Percentiles rank a stretch among this genome's conserved stretches.
phyloP scores from a whole-genome alignment of 2,113 vertebrate species.

The Oryzias melastigma region DNA sequence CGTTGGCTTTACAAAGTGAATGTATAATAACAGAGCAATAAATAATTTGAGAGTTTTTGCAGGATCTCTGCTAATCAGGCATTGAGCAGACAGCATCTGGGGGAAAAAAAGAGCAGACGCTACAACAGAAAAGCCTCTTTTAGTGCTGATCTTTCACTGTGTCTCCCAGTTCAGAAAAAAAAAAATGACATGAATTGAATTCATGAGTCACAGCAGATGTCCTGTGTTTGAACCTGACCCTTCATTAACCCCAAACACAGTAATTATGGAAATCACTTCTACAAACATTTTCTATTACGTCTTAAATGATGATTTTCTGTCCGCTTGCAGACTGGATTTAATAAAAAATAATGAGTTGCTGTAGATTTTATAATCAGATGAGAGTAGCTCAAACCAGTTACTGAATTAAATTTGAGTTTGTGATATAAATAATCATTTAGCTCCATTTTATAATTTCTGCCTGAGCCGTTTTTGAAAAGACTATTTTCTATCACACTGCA shows the following conservation, averaged over 20 bases:
- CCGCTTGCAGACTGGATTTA: neutral
- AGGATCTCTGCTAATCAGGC: constrained; percentile 23
- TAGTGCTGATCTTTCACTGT: no score
- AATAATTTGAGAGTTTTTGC: constrained; percentile 46
- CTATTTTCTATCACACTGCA: no score
- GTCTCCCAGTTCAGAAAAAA: neutral
- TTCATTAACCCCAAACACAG: neutral
- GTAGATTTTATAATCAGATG: neutral
- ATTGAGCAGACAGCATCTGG: constrained; percentile 10
- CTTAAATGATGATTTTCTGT: neutral
- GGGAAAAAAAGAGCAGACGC: constrained; percentile 33
- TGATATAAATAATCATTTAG: no score
- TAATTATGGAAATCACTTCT: neutral
- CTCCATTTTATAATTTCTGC: no score
- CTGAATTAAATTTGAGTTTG: neutral
- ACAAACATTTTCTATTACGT: neutral
- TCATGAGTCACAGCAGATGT: neutral
- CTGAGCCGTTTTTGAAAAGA: no score
- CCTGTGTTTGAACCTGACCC: neutral
- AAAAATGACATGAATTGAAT: neutral
- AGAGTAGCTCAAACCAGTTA: neutral
- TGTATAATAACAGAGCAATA: constrained; percentile 33
- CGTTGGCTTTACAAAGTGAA: constrained; percentile 19
- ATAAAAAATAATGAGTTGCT: neutral
- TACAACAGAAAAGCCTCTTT: neutral